Conservation (phyloP, 2,888 invertebrate genomes). For the Abscondita cerata region DNA sequence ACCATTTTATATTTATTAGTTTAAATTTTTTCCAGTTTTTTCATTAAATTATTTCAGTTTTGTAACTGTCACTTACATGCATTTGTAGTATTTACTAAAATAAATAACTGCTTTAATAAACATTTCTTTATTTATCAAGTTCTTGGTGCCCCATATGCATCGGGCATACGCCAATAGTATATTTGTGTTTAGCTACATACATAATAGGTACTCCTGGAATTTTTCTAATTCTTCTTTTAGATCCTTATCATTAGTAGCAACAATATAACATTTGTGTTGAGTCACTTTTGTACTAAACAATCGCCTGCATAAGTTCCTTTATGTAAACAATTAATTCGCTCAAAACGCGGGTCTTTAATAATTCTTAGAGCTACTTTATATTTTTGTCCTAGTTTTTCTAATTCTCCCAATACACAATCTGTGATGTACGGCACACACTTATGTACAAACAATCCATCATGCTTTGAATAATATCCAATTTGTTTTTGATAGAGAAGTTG, state of each 20-base stretch:
- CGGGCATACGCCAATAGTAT: constrained; percentile 97
- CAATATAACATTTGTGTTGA: constrained; percentile 99
- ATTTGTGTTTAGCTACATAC: constrained; percentile 92
- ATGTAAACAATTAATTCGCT: constrained; percentile 91
- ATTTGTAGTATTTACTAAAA: neutral
- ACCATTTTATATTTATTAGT: constrained; percentile 5
- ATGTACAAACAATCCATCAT: constrained; percentile 98
- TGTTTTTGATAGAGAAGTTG: constrained; percentile 97
- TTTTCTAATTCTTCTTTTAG: constrained; percentile 94
- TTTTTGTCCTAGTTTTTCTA: constrained; percentile 95
- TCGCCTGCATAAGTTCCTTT: constrained; percentile 99
- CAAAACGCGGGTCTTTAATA: constrained; percentile 93
- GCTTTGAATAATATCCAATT: constrained; percentile 93
- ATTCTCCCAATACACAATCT: constrained; percentile 96
- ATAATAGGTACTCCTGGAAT: constrained; percentile 99
- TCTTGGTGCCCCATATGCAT: constrained; percentile 95
- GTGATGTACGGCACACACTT: constrained; percentile 98
- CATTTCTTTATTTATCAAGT: constrained; percentile 44
- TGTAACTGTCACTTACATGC: neutral
- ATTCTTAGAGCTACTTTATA: constrained; percentile 94
- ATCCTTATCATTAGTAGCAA: constrained; percentile 98
- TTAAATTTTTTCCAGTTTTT: neutral
- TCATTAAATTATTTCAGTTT: neutral
- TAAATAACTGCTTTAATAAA: neutral
- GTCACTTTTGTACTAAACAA: constrained; percentile 91